Conservation (phyloP, 1,140 invertebrate genomes). For the Radopholus similis region DNA sequence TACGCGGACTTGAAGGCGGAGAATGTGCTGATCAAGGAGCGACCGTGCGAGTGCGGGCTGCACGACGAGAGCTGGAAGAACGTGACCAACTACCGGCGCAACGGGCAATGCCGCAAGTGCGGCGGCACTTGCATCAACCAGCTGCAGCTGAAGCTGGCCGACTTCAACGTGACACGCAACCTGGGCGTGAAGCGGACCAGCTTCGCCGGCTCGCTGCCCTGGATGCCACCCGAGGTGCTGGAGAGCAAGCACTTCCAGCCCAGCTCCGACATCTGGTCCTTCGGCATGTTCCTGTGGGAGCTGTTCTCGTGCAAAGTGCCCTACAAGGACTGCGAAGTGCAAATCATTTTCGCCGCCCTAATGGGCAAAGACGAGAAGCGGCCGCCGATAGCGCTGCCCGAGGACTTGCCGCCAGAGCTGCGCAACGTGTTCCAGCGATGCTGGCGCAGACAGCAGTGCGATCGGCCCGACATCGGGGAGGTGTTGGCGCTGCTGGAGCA, state of each 20-base stretch:
- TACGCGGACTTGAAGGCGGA: slow-evolving; percentile 30
- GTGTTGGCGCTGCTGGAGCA: slow-evolving; percentile 20
- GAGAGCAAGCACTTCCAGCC: neutral
- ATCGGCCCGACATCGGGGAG: slow-evolving; percentile 12
- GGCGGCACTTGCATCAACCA: slow-evolving; percentile 15
- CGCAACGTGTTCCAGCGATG: slow-evolving; percentile 12
- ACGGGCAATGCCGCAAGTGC: slow-evolving; percentile 12
- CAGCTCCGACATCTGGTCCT: slow-evolving; percentile 16
- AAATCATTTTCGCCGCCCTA: neutral
- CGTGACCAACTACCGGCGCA: neutral
- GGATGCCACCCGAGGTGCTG: slow-evolving; percentile 31
- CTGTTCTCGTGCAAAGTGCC: slow-evolving; percentile 22
- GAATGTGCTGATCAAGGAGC: slow-evolving; percentile 35
- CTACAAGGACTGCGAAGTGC: neutral
- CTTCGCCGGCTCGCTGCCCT: slow-evolving; percentile 20
- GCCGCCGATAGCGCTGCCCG: slow-evolving; percentile 11
- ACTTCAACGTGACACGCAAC: slow-evolving; percentile 6
- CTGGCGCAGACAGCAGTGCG: slow-evolving; percentile 6
- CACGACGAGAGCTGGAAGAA: slow-evolving; percentile 22
- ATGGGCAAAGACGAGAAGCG: neutral
- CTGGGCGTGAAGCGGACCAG: slow-evolving; percentile 10
- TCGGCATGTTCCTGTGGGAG: slow-evolving; percentile 27
- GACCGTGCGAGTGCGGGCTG: slow-evolving; percentile 21
- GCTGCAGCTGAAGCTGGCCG: slow-evolving; percentile 25
- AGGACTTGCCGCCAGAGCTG: slow-evolving; percentile 20